Evolutionary conservation across 2,888 invertebrate genomes (phyloP).

Genomic region (Cantharis rustica): DNA sequence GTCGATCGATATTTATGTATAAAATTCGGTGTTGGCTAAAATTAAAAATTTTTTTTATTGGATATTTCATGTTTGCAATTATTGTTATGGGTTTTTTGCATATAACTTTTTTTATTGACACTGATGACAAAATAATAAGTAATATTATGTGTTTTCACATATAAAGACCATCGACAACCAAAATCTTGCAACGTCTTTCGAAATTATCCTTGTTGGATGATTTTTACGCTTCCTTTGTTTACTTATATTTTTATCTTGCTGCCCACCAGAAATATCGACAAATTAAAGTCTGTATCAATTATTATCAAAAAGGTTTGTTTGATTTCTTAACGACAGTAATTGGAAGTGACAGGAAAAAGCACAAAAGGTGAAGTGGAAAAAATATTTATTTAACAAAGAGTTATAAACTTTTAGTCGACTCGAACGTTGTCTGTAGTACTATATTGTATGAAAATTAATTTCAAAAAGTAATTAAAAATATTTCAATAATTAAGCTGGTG

Average conservation of each 20-base stretch:
- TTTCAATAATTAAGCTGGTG: not conserved
- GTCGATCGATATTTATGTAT: no score
- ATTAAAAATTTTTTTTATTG: no score
- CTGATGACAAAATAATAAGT: not conserved
- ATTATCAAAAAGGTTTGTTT: not conserved
- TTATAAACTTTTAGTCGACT: not conserved
- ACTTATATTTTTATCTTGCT: not conserved
- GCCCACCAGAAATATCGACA: not conserved
- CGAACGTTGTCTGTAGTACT: not conserved
- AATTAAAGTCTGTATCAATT: not conserved
- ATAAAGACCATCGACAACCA: not conserved
- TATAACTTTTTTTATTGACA: no score
- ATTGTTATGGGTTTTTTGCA: not conserved
- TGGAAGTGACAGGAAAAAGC: not conserved
- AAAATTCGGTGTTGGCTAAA: no score
- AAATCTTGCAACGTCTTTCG: not conserved
- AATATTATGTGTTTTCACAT: not conserved
- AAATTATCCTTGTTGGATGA: not conserved
- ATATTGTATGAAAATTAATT: not conserved
- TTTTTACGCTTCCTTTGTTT: not conserved
- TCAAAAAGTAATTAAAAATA: not conserved
- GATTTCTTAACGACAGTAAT: not conserved
- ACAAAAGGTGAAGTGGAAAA: not conserved
- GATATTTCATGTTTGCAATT: not conserved
- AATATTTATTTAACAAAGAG: not conserved